phyloP scores from a whole-genome alignment of 2,113 vertebrate species.

The Alligator mississippiensis region DNA sequence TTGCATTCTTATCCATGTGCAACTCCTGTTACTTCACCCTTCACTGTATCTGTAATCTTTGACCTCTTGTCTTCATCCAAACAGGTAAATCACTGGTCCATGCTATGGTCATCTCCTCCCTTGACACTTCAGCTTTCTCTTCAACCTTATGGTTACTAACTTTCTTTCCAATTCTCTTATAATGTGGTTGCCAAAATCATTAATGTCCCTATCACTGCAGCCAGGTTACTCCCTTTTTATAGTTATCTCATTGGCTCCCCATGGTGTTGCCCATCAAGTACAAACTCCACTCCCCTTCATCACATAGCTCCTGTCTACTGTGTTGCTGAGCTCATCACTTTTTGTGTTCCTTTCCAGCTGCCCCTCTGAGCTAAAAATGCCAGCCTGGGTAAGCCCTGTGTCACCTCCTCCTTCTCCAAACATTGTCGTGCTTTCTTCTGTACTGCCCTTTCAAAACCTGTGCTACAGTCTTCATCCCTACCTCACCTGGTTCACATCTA shows the following conservation, averaged over 20 bases:
- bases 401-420: background rate
- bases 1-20: background rate
- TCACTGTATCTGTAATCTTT: background rate
- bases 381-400: background rate
- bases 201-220: background rate
- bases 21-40: background rate
- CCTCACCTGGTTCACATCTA: background rate
- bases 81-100: background rate
- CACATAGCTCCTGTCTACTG: background rate
- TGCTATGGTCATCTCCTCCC: fast-evolving
- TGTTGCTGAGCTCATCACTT: background rate
- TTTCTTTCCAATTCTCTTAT: fast-evolving
- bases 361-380: background rate
- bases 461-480: background rate
- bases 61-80: background rate
- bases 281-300: background rate
- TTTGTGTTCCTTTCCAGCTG: background rate
- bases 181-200: background rate
- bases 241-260: background rate
- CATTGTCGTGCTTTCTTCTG: background rate
- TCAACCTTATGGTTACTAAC: background rate
- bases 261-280: background rate
- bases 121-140: background rate
- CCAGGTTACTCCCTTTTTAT: background rate
- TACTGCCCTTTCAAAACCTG: background rate